Percentiles rank a stretch among this genome's conserved stretches.
These are phyloP conservation scores for Strix occidentalis DNA, from an alignment of 2,797 vertebrate species.

Conservation along the genomic window DNA sequence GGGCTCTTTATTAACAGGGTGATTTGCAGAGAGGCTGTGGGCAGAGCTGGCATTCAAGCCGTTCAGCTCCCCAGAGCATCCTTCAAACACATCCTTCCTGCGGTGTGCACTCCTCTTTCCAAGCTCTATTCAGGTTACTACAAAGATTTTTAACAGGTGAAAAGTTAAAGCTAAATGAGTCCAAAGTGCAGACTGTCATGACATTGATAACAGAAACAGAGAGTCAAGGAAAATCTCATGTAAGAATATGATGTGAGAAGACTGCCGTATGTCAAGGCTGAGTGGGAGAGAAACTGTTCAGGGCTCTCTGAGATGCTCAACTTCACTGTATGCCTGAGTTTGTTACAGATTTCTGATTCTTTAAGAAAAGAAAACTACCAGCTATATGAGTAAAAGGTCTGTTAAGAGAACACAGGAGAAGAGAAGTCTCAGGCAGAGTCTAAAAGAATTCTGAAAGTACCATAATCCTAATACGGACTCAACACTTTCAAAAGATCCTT, in stretches of 20 bases:
- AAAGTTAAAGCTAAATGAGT: not conserved
- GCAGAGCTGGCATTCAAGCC: slow-evolving; percentile 22
- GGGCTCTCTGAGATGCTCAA: not conserved
- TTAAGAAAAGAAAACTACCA: not conserved
- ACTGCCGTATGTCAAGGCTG: not conserved
- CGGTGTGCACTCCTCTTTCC: not conserved
- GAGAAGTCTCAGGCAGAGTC: not conserved
- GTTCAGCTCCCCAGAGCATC: slow-evolving; percentile 21
- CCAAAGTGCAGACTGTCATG: not conserved
- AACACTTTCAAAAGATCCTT: not conserved
- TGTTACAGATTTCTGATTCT: not conserved
- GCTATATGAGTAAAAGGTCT: not conserved
- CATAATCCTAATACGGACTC: not conserved
- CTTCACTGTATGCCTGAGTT: not conserved
- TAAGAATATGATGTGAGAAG: not conserved
- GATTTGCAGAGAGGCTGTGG: slow-evolving; percentile 57
- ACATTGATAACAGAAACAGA: not conserved
- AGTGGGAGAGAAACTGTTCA: slow-evolving; percentile 13
- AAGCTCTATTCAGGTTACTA: not conserved
- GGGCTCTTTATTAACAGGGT: slow-evolving; percentile 60
- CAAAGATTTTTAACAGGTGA: not conserved
- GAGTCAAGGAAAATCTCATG: slow-evolving; percentile 3
- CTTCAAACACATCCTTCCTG: slow-evolving; percentile 15
- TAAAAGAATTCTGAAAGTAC: not conserved
- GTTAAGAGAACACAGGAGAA: not conserved